These are phyloP conservation scores for Callaeas wilsoni DNA, from an alignment of 2,113 vertebrate species.

Conservation along the genomic window DNA sequence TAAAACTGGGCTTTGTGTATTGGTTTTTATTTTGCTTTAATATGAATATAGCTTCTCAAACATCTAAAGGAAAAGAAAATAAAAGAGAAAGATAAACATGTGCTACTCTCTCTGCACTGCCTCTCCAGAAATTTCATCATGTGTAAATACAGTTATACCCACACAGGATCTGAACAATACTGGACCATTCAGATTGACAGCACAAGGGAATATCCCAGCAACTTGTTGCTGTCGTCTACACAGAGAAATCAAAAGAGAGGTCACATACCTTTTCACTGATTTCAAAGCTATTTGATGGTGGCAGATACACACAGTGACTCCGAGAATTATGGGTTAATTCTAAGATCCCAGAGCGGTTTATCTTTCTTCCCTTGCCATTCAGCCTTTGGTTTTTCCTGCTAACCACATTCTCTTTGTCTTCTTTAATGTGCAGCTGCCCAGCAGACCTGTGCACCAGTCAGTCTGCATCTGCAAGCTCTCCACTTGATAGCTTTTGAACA, in stretches of 20 bases:
- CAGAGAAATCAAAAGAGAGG: neutral
- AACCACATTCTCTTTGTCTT: neutral
- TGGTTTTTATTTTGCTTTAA: neutral
- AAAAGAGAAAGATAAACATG: neutral
- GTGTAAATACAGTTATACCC: neutral
- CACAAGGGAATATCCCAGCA: neutral
- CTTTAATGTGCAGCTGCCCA: neutral
- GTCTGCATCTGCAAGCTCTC: neutral
- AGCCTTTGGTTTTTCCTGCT: neutral
- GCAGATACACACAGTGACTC: neutral
- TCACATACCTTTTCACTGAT: neutral
- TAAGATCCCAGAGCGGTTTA: neutral
- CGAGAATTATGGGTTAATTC: neutral
- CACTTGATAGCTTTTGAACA: neutral
- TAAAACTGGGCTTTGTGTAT: neutral
- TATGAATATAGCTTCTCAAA: neutral
- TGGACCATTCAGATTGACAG: neutral
- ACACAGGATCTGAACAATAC: neutral
- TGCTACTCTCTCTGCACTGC: neutral
- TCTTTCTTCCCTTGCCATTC: neutral
- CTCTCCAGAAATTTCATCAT: neutral
- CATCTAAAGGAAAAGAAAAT: neutral
- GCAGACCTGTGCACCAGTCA: neutral
- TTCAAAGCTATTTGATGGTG: neutral
- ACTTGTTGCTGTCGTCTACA: neutral